Conservation (phyloP, 2,113 vertebrate genomes). For the Pantherophis guttatus region DNA sequence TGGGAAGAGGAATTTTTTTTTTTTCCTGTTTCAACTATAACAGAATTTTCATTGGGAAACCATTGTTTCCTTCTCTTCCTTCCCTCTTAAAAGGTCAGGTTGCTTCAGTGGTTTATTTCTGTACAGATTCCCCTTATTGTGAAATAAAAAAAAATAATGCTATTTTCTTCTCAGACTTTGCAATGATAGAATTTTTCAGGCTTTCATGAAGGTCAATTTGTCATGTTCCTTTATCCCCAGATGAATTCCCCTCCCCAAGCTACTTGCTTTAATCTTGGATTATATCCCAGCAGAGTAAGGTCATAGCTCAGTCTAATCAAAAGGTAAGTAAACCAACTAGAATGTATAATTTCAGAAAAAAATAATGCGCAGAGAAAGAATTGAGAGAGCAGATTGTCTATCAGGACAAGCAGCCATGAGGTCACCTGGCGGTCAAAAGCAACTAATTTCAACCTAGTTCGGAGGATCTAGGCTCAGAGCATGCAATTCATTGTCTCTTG, state of each 20-base stretch:
- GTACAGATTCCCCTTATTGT: conserved; percentile 5
- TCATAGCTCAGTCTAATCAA: conserved; percentile 52
- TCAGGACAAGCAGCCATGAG: conserved; percentile 70
- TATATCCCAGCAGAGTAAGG: conserved; percentile 53
- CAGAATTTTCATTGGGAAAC: conserved; percentile 20
- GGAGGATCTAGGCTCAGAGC: conserved; percentile 41
- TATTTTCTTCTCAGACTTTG: conserved; percentile 29
- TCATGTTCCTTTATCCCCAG: conserved; percentile 7
- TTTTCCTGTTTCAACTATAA: neutral
- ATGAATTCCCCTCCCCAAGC: conserved; percentile 35
- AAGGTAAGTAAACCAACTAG: conserved; percentile 40
- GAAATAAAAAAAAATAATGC: neutral
- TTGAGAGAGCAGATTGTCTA: conserved; percentile 72
- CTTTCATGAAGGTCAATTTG: conserved; percentile 40
- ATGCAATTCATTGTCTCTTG: conserved; percentile 52
- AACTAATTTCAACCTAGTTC: conserved; percentile 71
- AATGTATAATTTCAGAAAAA: conserved; percentile 67
- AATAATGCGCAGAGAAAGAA: conserved; percentile 73
- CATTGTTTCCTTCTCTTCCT: conserved; percentile 35
- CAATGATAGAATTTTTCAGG: conserved; percentile 32
- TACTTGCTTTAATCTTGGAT: conserved; percentile 31
- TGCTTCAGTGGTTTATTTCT: conserved; percentile 14
- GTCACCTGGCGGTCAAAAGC: conserved; percentile 80
- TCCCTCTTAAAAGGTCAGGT: neutral
- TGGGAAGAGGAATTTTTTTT: neutral